Evolutionary conservation across 2,888 invertebrate species (phyloP), one percentile per base, ranked within the genome.

Genomic region (Leucania comma): DNA sequence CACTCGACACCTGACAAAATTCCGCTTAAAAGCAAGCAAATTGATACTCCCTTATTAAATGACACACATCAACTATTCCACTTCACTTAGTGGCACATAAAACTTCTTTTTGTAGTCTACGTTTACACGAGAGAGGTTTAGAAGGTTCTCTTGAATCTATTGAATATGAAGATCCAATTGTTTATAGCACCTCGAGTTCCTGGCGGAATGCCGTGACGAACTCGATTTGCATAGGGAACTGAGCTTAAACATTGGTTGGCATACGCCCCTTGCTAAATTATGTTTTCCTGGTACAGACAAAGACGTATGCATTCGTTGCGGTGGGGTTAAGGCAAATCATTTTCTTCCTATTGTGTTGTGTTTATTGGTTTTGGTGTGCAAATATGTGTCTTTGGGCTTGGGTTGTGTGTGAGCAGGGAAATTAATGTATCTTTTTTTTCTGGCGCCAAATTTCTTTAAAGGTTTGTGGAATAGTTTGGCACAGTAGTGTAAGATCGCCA

Each of bases 161-260:
- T 68, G 70, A 53, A 62, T 82, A 84, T 77, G 82, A 80, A 85
- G 78, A 83, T 85, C 67, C 75, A 74, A 86, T 85, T 85, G 87
- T 82, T 70, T 81, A 73, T 72, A 72, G 69, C 75, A 75, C 72
- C 78, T 81, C 62, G 69, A 42, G 72, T 78, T 53, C 54, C 68
- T 62, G 77, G 62, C 58, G 73, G 84, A 81, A 84, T 86, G 84
- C 86, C 90, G 88, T 90, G 89, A 89, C 89, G 90, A 89, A 90
- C 88, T 84, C 87, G 86, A 92, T 92, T 92, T 92, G 90, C 91
- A 90, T 91, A 90, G 85, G 89, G 89, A 91, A 91, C 89, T 87
- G 83, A 88, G 86, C 82, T 88, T 87, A 87, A 88, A 88, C 89
- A 88, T 88, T 86, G 87, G 85, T 88, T 87, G 81, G 80, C 81